These are phyloP conservation scores for Coregonus suidteri DNA, from an alignment of 2,797 vertebrate species.

Conservation along the genomic window DNA sequence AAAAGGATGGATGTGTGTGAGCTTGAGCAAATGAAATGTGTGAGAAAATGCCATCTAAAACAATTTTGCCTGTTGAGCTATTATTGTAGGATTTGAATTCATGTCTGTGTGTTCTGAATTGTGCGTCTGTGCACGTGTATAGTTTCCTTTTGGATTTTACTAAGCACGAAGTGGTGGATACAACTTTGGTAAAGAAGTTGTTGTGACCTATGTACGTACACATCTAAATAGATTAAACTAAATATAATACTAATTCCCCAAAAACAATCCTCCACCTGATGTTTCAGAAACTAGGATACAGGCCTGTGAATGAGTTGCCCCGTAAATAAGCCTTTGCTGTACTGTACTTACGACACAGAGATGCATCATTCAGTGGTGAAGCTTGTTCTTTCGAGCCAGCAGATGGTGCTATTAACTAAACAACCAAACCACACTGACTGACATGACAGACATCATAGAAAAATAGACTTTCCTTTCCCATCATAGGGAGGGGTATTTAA, in stretches of 20 bases:
- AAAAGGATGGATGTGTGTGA: slow-evolving; percentile 37
- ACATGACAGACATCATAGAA: slow-evolving; percentile 15
- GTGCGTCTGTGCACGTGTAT: not conserved
- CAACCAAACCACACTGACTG: slow-evolving; percentile 36
- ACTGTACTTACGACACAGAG: not conserved
- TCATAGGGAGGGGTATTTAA: too few species aligned
- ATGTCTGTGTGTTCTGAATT: too few species aligned
- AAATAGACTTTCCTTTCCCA: not conserved
- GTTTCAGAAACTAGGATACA: slow-evolving; percentile 37
- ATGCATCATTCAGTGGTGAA: not conserved
- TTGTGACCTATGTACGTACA: slow-evolving; percentile 20
- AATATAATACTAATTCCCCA: not conserved
- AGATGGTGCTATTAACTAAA: slow-evolving; percentile 70
- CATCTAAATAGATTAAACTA: too few species aligned
- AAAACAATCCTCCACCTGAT: too few species aligned
- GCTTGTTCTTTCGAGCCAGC: slow-evolving; percentile 44
- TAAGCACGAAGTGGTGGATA: slow-evolving; percentile 76
- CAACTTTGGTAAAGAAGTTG: slow-evolving; percentile 69
- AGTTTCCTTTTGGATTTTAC: slow-evolving; percentile 65
- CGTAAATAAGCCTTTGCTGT: not conserved
- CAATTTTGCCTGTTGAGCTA: slow-evolving; percentile 85
- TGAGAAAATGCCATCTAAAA: slow-evolving; percentile 82
- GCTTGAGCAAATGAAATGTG: slow-evolving; percentile 33
- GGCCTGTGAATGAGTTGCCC: slow-evolving; percentile 3
- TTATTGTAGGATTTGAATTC: slow-evolving; percentile 42